Evolutionary conservation across 2,888 invertebrate species (phyloP).

Genomic region (Ganaspis brasiliensis): DNA sequence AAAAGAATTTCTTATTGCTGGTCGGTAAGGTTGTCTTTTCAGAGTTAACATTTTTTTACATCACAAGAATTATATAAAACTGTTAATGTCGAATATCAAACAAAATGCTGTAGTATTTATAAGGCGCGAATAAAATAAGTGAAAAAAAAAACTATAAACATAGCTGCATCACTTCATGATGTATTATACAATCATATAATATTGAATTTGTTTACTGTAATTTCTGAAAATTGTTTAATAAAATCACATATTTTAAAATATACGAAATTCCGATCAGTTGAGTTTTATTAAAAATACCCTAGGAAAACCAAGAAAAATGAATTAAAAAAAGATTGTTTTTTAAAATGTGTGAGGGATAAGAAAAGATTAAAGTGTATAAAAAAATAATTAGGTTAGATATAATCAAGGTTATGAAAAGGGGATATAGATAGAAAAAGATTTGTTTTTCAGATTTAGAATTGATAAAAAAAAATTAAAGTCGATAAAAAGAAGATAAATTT

Average conservation of each 20-base stretch:
- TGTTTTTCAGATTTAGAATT: no score
- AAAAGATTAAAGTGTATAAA: no score
- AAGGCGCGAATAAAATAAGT: slow-evolving; percentile 1
- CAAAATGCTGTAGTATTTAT: slow-evolving; percentile 17
- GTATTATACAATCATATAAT: slow-evolving; percentile 25
- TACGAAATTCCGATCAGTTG: background rate
- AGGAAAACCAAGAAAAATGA: no score
- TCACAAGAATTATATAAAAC: slow-evolving; percentile 1
- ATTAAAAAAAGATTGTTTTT: no score
- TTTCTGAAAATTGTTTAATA: slow-evolving; percentile 36
- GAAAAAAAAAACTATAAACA: slow-evolving; percentile 21
- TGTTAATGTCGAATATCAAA: slow-evolving; percentile 21
- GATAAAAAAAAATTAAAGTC: no score
- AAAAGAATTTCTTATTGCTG: slow-evolving; percentile 43
- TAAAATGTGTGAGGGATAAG: no score
- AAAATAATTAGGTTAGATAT: no score
- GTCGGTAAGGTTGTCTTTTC: slow-evolving; percentile 40
- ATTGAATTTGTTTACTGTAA: slow-evolving; percentile 28
- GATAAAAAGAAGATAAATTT: no score
- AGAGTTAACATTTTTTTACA: slow-evolving; percentile 21
- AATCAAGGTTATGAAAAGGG: no score
- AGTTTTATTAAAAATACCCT: no score
- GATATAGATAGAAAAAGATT: no score
- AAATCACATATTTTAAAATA: slow-evolving; percentile 39
- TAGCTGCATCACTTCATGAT: slow-evolving; percentile 23